phyloP scores from a whole-genome alignment of 2,888 invertebrate species.

The Masnerella sp. region DNA sequence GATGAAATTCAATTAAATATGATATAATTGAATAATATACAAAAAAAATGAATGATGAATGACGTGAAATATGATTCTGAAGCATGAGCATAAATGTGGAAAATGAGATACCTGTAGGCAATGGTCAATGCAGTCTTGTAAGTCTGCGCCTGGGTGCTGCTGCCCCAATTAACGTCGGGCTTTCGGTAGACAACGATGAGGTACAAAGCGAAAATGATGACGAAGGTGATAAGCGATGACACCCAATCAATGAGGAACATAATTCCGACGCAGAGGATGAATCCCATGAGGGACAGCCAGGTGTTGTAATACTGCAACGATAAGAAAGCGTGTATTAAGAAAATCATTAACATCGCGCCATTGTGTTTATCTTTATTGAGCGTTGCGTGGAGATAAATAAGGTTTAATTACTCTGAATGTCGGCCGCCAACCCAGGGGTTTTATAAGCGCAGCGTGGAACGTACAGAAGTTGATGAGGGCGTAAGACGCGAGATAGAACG shows the following conservation, averaged over 20 bases:
- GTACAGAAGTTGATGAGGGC: constrained; percentile 97
- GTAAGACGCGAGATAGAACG: constrained; percentile 95
- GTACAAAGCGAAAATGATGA: constrained; percentile 92
- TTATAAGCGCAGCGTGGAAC: constrained; percentile 93
- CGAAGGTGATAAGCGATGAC: constrained; percentile 94
- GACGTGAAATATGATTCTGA: no score
- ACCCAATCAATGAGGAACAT: constrained; percentile 97
- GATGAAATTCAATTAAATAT: no score
- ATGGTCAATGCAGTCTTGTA: constrained; percentile 94
- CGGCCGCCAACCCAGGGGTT: constrained; percentile 93
- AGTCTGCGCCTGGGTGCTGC: constrained; percentile 96
- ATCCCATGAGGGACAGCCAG: constrained; percentile 92
- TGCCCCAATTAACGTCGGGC: constrained; percentile 99
- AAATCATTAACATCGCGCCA: constrained; percentile 19
- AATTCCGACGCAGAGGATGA: constrained; percentile 89
- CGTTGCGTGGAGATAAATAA: constrained; percentile 36
- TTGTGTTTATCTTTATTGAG: constrained; percentile 24
- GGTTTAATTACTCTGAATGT: constrained; percentile 85
- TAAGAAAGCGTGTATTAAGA: constrained; percentile 29
- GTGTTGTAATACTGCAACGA: constrained; percentile 90
- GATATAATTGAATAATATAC: no score
- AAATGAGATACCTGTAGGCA: constrained; percentile 80
- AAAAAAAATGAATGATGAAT: no score
- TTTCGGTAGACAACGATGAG: constrained; percentile 95
- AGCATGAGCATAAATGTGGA: no score